These are phyloP conservation scores for Zalophus californianus DNA, from an alignment of 2,797 vertebrate genomes.

Conservation along the genomic window DNA sequence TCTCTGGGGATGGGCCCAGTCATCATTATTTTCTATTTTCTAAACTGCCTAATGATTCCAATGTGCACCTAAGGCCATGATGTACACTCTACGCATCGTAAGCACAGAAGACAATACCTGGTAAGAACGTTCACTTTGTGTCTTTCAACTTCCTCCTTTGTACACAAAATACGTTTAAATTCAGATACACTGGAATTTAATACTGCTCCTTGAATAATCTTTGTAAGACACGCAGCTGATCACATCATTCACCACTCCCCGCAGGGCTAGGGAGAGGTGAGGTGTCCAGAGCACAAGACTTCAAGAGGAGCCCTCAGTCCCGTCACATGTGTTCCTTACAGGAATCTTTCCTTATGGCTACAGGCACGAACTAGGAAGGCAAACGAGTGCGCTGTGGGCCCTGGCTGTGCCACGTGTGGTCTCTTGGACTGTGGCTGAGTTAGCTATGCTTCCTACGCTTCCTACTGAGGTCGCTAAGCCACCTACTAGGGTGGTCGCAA, in stretches of 20 bases:
- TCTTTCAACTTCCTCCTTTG: not conserved
- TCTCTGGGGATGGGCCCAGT: not conserved
- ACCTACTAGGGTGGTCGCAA: not conserved
- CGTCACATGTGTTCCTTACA: not conserved
- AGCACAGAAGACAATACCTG: not conserved
- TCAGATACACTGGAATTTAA: not conserved
- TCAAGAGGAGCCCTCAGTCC: not conserved
- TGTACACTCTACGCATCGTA: accelerated
- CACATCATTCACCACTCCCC: not conserved
- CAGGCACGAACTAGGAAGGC: not conserved
- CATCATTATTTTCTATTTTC: not conserved
- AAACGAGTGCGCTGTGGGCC: not conserved
- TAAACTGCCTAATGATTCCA: not conserved
- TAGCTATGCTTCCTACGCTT: not conserved
- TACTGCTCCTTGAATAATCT: not conserved
- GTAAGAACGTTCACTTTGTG: not conserved
- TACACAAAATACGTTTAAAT: not conserved
- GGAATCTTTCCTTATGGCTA: not conserved
- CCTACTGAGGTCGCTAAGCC: too few relatives aligned
- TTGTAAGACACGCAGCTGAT: not conserved
- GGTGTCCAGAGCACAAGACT: not conserved
- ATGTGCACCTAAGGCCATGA: not conserved
- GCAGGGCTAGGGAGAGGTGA: not conserved
- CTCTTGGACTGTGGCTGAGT: not conserved
- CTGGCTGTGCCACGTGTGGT: not conserved